Base-by-base conservation (phyloP, 2,888 invertebrate genomes). In the Aspidapion aeneum region DNA sequence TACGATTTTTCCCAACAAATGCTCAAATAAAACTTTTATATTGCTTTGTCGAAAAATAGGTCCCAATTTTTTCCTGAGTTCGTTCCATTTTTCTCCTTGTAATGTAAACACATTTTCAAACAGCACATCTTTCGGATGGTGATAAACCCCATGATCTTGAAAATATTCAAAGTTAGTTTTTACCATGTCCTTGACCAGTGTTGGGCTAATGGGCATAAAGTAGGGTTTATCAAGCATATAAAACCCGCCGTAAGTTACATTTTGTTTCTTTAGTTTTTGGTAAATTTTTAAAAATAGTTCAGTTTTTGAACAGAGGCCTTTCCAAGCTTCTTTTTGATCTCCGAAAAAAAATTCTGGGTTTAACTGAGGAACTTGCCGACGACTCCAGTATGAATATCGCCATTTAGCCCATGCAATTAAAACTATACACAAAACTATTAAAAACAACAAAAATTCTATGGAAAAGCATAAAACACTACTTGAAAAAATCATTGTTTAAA, bases 131-230 rank as follows among this genome's bases (percentile, higher is more conserved):
- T 35, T 35, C 12, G 35, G 35, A 12, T 35, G 35, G 35, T 35
- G 35, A 12, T 35, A 35, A 3, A 35, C 3, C 9, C n/a, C 21
- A 21, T 21, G 56, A 21, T n/a, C 18, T n/a, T 21, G n/a, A 18
- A 56, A 56, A 21, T 56, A n/a, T 21, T 56, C 21, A 21, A 56
- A 56, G 18, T 56, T 18, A 3, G 3, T 56, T 17, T n/a, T n/a
- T n/a, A 56, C 3, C 5, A 56, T 56, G 9, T 56, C 18, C 21
- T 56, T 56, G 3, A 56, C 21, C 3, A 56, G 7, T n/a, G 9
- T 20, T 20, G 56, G 56, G 17, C 7, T 18, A 9, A 52, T 52
- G 3, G 52, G 52, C 52, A 52, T 19, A 19, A 18, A 52, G 17
- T 18, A 18, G 7, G 52, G 7, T 19, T 18, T 18, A 5, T n/a